Percentiles rank a stretch among this genome's conserved stretches.
These are phyloP conservation scores for Ridgeia piscesae DNA, from an alignment of 1,140 invertebrate genomes.

Conservation along the genomic window DNA sequence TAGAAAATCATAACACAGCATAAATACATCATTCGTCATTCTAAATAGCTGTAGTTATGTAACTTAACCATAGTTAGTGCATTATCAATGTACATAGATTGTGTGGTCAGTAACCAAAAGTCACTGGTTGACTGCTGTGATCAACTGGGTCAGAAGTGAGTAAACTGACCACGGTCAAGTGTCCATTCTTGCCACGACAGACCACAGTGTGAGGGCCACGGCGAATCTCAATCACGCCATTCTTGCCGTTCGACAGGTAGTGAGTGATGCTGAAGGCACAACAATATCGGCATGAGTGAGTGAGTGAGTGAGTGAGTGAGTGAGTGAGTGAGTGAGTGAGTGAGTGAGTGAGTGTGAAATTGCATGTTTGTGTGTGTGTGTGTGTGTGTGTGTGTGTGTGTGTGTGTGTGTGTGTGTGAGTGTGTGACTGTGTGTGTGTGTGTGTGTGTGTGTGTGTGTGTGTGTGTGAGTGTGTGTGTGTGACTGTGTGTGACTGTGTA, in stretches of 20 bases:
- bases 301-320: background rate
- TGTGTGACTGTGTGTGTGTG: background rate
- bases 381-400: too few relatives aligned
- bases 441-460: background rate
- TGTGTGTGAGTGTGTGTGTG: background rate
- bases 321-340: too few relatives aligned
- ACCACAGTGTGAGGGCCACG: conserved; percentile 69
- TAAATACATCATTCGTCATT: too few relatives aligned
- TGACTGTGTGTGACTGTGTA: background rate
- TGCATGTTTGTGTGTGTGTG: too few relatives aligned
- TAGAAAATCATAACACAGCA: too few relatives aligned
- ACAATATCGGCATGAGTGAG: background rate
- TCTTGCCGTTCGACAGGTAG: conserved; percentile 75
- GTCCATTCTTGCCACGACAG: conserved; percentile 77
- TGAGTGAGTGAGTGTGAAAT: too few relatives aligned
- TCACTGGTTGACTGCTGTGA: too few relatives aligned
- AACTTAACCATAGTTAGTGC: too few relatives aligned
- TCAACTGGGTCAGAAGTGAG: background rate
- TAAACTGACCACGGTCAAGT: conserved; percentile 74
- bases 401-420: too few relatives aligned
- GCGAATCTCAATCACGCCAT: conserved; percentile 75
- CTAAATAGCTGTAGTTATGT: too few relatives aligned
- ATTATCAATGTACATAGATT: too few relatives aligned
- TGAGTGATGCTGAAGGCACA: conserved; percentile 73
- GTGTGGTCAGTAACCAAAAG: background rate